These are phyloP conservation scores for Toxotes chatareus DNA, from an alignment of 2,113 vertebrate genomes.

Conservation along the genomic window DNA sequence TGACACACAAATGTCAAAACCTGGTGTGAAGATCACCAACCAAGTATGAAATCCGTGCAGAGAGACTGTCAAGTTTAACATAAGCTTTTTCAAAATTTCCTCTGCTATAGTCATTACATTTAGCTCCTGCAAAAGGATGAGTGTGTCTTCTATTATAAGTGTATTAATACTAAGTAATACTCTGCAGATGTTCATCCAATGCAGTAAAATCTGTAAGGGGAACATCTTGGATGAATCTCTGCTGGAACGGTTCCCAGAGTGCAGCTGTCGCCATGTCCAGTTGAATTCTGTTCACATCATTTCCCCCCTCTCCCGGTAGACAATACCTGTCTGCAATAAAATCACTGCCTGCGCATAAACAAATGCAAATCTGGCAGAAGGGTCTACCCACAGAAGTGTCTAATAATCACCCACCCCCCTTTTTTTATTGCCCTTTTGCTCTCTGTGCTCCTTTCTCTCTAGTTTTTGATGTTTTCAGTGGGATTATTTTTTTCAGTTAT, in stretches of 20 bases:
- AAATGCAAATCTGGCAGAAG: slow-evolving; percentile 83
- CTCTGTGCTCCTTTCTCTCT: slow-evolving; percentile 50
- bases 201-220: slow-evolving; percentile 66
- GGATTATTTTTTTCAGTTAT: slow-evolving; percentile 72
- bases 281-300: slow-evolving; percentile 89
- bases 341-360: slow-evolving; percentile 81
- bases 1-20: slow-evolving; percentile 69
- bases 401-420: slow-evolving; percentile 71
- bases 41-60: slow-evolving; percentile 58
- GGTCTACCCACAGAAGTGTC: slow-evolving; percentile 75
- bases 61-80: slow-evolving; percentile 63
- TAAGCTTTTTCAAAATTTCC: slow-evolving; percentile 40
- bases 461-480: slow-evolving; percentile 88
- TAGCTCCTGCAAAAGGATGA: slow-evolving; percentile 67
- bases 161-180: slow-evolving; percentile 81
- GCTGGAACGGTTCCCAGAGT: slow-evolving; percentile 79
- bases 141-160: slow-evolving; percentile 72
- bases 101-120: slow-evolving; percentile 73
- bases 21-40: slow-evolving; percentile 67
- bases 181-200: slow-evolving; percentile 74
- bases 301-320: slow-evolving; percentile 81
- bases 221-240: slow-evolving; percentile 77
- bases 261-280: slow-evolving; percentile 89
- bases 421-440: slow-evolving; percentile 60
- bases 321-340: slow-evolving; percentile 87